phyloP scores from a whole-genome alignment of 2,888 invertebrate genomes.

The Scaptomyza cyrtandrae region DNA sequence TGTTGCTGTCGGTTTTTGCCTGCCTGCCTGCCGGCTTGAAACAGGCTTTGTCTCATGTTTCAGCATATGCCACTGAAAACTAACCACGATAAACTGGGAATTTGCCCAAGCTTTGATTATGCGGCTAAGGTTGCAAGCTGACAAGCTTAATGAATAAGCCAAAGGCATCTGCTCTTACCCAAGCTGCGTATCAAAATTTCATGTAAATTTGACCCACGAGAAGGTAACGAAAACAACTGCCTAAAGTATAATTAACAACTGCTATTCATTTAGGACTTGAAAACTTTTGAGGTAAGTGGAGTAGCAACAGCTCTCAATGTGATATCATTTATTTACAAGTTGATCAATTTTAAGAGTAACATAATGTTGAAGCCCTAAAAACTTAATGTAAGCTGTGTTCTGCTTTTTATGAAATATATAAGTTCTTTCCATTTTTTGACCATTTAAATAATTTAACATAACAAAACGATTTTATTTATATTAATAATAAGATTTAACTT shows the following conservation, averaged over 20 bases:
- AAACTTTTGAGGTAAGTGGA: constrained; percentile 16
- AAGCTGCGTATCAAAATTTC: constrained; percentile 10
- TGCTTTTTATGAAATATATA: too few relatives aligned
- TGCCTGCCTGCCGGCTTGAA: constrained; percentile 12
- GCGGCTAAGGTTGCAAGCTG: constrained; percentile 21
- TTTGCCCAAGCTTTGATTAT: constrained; percentile 32
- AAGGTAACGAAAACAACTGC: constrained; percentile 3
- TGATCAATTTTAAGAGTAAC: too few relatives aligned
- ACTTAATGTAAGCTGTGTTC: too few relatives aligned
- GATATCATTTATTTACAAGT: too few relatives aligned
- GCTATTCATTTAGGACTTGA: constrained; percentile 31
- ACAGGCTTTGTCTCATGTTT: constrained; percentile 62
- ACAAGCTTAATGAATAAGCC: constrained; percentile 3
- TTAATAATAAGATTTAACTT: too few relatives aligned
- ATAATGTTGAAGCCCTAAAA: too few relatives aligned
- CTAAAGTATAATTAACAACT: constrained; percentile 52
- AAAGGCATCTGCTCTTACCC: not conserved
- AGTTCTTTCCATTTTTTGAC: too few relatives aligned
- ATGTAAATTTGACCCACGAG: constrained; percentile 15
- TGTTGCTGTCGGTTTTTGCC: constrained; percentile 24
- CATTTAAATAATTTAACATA: too few relatives aligned
- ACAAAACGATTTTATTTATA: too few relatives aligned
- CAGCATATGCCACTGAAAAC: constrained; percentile 61
- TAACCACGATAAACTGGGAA: constrained; percentile 45
- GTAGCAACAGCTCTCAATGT: not conserved